Evolutionary conservation across 2,888 invertebrate species (phyloP).

Genomic region (Pristionchus exspectatus): DNA sequence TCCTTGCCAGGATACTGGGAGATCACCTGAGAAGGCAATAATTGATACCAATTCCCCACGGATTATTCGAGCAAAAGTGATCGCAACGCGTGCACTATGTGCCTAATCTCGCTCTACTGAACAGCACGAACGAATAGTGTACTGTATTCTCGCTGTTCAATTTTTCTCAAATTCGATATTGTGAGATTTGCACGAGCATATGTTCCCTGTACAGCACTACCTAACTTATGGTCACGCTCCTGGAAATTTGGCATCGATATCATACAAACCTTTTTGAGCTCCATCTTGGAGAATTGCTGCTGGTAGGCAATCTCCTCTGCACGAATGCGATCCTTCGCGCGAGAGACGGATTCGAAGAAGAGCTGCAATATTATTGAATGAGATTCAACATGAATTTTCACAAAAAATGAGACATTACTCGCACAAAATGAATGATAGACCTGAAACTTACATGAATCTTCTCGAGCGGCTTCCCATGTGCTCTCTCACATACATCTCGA

Average conservation of each 20-base stretch:
- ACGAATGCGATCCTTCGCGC: slow-evolving; percentile 90
- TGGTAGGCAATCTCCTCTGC: slow-evolving; percentile 98
- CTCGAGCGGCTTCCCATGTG: slow-evolving; percentile 95
- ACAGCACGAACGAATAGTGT: too few relatives aligned
- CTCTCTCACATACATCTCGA: slow-evolving; percentile 92
- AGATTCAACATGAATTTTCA: not conserved
- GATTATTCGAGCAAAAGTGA: too few relatives aligned
- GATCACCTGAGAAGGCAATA: slow-evolving; percentile 83
- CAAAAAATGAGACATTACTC: too few relatives aligned
- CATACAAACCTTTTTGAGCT: slow-evolving; percentile 88
- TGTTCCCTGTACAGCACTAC: too few relatives aligned
- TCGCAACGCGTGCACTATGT: too few relatives aligned
- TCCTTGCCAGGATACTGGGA: slow-evolving; percentile 93
- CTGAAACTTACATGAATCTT: slow-evolving; percentile 87
- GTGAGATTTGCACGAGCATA: too few relatives aligned
- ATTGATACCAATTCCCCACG: too few relatives aligned
- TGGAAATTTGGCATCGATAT: not conserved
- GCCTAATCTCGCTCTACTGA: too few relatives aligned
- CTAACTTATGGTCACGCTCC: not conserved
- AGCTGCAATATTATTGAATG: slow-evolving; percentile 82
- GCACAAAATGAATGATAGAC: not conserved
- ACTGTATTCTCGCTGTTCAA: too few relatives aligned
- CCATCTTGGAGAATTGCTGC: slow-evolving; percentile 96
- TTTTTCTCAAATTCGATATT: too few relatives aligned
- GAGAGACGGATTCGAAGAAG: slow-evolving; percentile 97